These are phyloP conservation scores for Platyrinchus mystaceus DNA, from an alignment of 2,797 vertebrate species.

Conservation along the genomic window DNA sequence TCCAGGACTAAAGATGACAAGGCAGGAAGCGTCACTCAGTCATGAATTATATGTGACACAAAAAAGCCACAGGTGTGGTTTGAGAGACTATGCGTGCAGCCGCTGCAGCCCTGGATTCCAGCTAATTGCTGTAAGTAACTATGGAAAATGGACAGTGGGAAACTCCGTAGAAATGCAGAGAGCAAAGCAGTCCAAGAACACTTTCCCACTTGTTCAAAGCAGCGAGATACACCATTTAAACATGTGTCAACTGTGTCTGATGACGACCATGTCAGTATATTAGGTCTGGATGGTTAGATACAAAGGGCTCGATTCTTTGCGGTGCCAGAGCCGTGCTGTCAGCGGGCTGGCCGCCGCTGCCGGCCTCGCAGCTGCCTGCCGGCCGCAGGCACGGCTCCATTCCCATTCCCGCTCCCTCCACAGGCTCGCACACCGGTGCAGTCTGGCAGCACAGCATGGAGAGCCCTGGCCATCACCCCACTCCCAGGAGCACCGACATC, in stretches of 20 bases:
- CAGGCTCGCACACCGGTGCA: accelerated
- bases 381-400: background rate
- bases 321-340: constrained; percentile 12
- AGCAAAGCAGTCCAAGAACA: constrained; percentile 44
- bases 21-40: constrained; percentile 68
- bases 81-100: constrained; percentile 20
- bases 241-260: constrained; percentile 55
- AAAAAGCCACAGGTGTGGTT: constrained; percentile 68
- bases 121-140: constrained; percentile 48
- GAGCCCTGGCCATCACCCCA: accelerated
- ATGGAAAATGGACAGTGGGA: constrained; percentile 51
- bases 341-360: background rate
- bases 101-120: constrained; percentile 9
- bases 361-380: constrained; percentile 12
- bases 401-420: background rate
- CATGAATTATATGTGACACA: constrained; percentile 64
- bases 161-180: constrained; percentile 4
- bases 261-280: constrained; percentile 57
- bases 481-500: accelerated
- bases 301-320: constrained; percentile 50
- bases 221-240: constrained; percentile 27
- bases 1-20: constrained; percentile 53
- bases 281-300: constrained; percentile 56
- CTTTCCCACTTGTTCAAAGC: constrained; percentile 42
- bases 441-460: accelerated